Evolutionary conservation across 2,888 invertebrate species (phyloP), one percentile per base, ranked within the genome.

Genomic region (Theodoxus fluviatilis): DNA sequence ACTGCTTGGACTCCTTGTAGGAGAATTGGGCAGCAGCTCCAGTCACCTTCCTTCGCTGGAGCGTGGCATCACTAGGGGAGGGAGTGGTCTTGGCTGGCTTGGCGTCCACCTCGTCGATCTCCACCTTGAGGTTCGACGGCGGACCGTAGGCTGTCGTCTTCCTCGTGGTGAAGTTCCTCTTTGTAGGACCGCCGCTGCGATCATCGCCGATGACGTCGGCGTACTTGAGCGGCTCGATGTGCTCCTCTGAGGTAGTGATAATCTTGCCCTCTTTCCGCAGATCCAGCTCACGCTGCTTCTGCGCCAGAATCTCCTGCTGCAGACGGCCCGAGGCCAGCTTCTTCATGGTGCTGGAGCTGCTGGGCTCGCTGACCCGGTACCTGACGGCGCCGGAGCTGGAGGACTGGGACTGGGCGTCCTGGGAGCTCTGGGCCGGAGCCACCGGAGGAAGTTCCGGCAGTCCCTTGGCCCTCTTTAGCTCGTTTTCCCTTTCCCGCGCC

Each of bases 231-330:
- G 89, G 88, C 64, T 89, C 89, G 37, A 89, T 89, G 67, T 88
- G 88, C 71, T 90, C 90, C 80, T 89, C 88, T n/a, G 90, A 90
- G 37, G 88, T 89, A 25, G 90, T 90, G 77, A 87, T 87, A 73
- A 90, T 90, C 78, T 88, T 88, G 15, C 90, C 90, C 74, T 91
- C 91, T 80, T 91, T 91, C 78, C 91, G 90, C 79, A 95, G 91
- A 84, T 94, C 94, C 83, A 92, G 90, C 87, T 96, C 96, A 76
- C 94, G 90, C 82, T 93, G 92, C 68, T 92, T 92, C 73, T 94
- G 94, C 88, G 94, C 93, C 81, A 93, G 92, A 81, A 96, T 94
- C 90, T 96, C 95, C 84, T 92, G 91, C 88, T 95, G 95, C 86
- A 96, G 94, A 86, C 94, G 91, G 76, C 87, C 88, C 31, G 90